Base-by-base conservation (phyloP, 92 coral and sea anemone species). In the Parazoanthus atlanticus region DNA sequence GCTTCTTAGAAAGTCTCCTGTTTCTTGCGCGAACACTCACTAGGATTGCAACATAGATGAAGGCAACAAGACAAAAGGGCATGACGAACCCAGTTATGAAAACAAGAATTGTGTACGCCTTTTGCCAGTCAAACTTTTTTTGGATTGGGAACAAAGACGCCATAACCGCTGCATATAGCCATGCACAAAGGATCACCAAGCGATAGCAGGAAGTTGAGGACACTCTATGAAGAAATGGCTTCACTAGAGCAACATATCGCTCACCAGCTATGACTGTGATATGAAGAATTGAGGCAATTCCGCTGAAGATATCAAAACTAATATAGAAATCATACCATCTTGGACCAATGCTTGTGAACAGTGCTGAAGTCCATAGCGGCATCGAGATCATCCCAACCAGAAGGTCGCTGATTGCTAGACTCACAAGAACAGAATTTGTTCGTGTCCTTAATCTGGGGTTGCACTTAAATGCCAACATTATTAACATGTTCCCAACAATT, bases 231-330 rank as follows among this genome's bases (percentile, higher is more conserved):
- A 78, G 82, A 78, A 78, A 78, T 16, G 82, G 82, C 61, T 47
- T 78, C 82, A 49, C 36, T 8, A 78, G 61, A 30, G 82, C 82
- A 47, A 46, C 31, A 30, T 78, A 78, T 28, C 82, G 82, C 19
- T 78, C 82, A 10, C 82, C 82, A n/a, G 82, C 82, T 29, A 78
- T 78, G 2, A 78, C 66, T 41, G 82, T 47, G 32, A 78, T 78
- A 33, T 78, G 82, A 10, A 78, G 61, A 28, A 78, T 78, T 5
- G 82, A 78, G 8, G 82, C 82, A 28, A 46, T 17, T 16, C 82
- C 67, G 25, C 82, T 46, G 65, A 78, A 78, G 64, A 41, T 78
- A 52, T 78, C 82, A n/a, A 78, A 78, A 28, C 82, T 47, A 13
- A 49, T 47, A 64, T 78, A 78, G 25, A 78, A 78, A 7, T 78